Conservation (phyloP, 2,113 vertebrate genomes). For the Arvicanthis niloticus region DNA sequence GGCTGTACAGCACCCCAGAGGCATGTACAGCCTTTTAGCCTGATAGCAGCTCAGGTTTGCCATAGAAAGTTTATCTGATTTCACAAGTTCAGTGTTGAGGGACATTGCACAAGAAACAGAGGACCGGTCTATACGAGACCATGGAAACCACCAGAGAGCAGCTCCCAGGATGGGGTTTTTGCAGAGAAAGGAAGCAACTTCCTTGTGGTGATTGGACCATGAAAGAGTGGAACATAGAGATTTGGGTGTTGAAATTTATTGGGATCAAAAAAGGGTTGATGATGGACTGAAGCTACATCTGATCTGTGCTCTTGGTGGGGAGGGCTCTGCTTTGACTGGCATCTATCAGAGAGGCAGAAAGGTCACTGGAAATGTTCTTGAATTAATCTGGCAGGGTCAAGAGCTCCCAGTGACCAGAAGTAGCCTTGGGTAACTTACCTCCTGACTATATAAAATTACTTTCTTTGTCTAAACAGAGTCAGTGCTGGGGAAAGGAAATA, state of each 20-base stretch:
- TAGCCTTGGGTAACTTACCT: background rate
- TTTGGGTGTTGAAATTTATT: background rate
- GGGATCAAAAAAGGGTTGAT: background rate
- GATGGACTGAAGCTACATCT: background rate
- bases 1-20: constrained; percentile 73
- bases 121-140: background rate
- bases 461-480: constrained; percentile 50
- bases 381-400: background rate
- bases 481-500: background rate
- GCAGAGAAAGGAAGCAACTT: background rate
- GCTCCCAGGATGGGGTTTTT: background rate
- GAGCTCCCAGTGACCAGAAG: background rate
- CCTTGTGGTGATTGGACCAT: background rate
- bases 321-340: background rate
- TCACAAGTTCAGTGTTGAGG: constrained; percentile 63
- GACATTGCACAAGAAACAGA: background rate
- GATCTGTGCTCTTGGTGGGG: background rate
- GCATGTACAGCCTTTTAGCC: constrained; percentile 66
- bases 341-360: background rate
- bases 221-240: background rate
- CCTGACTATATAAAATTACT: background rate
- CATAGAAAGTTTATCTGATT: constrained; percentile 55
- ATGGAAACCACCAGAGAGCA: background rate
- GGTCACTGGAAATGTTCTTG: background rate
- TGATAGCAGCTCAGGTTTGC: constrained; percentile 66